These are phyloP conservation scores for Frankliniella fusca DNA, from an alignment of 2,888 invertebrate genomes.

Conservation along the genomic window DNA sequence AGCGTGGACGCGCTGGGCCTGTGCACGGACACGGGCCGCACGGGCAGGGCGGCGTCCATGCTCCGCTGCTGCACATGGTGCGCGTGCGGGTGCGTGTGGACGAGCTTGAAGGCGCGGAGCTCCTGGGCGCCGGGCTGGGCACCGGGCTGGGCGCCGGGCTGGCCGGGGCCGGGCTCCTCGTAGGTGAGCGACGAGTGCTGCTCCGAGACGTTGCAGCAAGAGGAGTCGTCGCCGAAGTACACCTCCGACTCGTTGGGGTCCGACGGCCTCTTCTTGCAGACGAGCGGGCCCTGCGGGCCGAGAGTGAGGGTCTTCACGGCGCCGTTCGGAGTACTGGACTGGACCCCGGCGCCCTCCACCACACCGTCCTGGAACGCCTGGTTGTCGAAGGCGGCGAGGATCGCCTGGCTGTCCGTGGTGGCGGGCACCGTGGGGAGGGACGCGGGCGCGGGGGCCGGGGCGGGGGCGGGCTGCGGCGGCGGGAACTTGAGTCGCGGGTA, in stretches of 20 bases:
- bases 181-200: slow-evolving; percentile 55
- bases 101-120: slow-evolving; percentile 15
- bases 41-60: slow-evolving; percentile 11
- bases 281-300: slow-evolving; percentile 37
- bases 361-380: slow-evolving; percentile 29
- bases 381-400: slow-evolving; percentile 38
- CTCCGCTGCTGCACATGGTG: slow-evolving; percentile 30
- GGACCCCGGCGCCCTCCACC: not conserved
- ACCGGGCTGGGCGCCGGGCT: not conserved
- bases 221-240: slow-evolving; percentile 78
- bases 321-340: too few species aligned
- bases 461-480: slow-evolving; percentile 38
- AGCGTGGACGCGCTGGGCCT: slow-evolving; percentile 16
- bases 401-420: slow-evolving; percentile 47
- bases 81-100: not conserved
- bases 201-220: slow-evolving; percentile 70
- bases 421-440: slow-evolving; percentile 49
- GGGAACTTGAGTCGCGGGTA: slow-evolving; percentile 17
- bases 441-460: slow-evolving; percentile 49
- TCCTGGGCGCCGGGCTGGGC: slow-evolving; percentile 22
- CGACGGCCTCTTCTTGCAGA: slow-evolving; percentile 44
- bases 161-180: slow-evolving; percentile 51
- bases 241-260: slow-evolving; percentile 75
- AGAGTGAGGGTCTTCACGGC: slow-evolving; percentile 44
- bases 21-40: slow-evolving; percentile 17